These are phyloP conservation scores for Diachasma alloeum DNA, from an alignment of 1,140 invertebrate species.

Conservation along the genomic window DNA sequence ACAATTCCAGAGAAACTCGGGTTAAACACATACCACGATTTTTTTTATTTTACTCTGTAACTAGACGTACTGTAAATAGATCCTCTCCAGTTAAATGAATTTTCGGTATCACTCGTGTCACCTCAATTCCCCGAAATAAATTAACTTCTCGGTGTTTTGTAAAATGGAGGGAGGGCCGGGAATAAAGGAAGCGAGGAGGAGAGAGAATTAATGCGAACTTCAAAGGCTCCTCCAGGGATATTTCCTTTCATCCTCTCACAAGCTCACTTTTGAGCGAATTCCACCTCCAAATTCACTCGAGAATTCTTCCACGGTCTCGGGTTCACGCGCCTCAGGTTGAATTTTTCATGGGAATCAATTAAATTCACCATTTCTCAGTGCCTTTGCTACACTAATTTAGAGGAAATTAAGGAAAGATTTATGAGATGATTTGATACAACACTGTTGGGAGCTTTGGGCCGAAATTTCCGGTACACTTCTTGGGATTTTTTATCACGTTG, in stretches of 20 bases:
- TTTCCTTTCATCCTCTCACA: not conserved
- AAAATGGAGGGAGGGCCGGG: not conserved
- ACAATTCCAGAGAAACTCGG: not conserved
- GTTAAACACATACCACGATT: not conserved
- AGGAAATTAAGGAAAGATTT: not conserved
- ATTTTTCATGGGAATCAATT: slow-evolving; percentile 6
- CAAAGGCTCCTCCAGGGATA: not conserved
- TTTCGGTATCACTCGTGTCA: not conserved
- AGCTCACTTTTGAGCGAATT: not conserved
- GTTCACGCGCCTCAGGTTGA: not conserved
- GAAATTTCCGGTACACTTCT: not conserved
- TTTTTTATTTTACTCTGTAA: not conserved
- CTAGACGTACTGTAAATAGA: not conserved
- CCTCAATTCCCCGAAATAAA: not conserved
- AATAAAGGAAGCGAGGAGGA: not conserved
- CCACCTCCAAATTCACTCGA: not conserved
- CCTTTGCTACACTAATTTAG: not conserved
- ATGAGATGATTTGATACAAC: not conserved
- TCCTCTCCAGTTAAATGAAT: not conserved
- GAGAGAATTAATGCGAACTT: not conserved
- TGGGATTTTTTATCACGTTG: too few relatives aligned
- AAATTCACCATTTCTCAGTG: not conserved
- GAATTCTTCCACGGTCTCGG: not conserved
- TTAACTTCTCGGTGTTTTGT: slow-evolving; percentile 1
- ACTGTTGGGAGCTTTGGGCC: not conserved